phyloP scores from a whole-genome alignment of 2,113 vertebrate species.

The Cnemophilus loriae region DNA sequence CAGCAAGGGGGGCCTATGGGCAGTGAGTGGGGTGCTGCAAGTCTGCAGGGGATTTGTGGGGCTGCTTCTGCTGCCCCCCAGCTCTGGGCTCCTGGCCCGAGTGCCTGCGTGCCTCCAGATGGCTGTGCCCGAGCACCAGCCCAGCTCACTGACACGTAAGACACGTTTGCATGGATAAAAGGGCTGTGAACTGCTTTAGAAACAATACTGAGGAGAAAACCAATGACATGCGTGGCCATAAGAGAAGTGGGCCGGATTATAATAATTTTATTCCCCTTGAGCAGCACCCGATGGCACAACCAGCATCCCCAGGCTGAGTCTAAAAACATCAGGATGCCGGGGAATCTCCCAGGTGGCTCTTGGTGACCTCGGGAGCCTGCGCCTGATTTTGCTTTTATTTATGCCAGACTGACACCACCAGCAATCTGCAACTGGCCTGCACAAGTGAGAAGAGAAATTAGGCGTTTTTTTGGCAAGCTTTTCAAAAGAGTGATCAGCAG shows the following conservation, averaged over 20 bases:
- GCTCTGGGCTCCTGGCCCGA: background rate
- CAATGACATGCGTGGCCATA: rapidly evolving
- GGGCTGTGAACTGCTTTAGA: background rate
- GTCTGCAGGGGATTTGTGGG: background rate
- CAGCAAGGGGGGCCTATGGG: background rate
- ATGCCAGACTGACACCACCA: background rate
- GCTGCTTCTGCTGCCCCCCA: background rate
- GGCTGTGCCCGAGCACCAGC: background rate
- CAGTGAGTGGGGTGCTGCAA: background rate
- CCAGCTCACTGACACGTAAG: background rate
- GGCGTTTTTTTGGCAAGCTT: slow-evolving; percentile 2
- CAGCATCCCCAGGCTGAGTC: background rate
- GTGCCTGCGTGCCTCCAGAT: background rate
- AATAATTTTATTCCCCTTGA: background rate
- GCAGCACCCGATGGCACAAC: background rate
- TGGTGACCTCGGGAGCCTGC: background rate
- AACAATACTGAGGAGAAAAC: background rate
- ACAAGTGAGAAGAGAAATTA: background rate
- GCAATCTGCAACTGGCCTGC: background rate
- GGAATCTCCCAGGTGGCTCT: background rate
- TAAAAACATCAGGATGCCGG: background rate
- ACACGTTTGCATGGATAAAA: background rate
- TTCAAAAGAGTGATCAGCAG: slow-evolving; percentile 22
- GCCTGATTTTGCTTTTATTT: background rate
- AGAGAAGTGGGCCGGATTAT: background rate